A percentile compares a stretch with the other conserved stretches of the same genome.
Evolutionary conservation across 2,797 vertebrate genomes (phyloP).

Genomic region (Florisuga fusca): DNA sequence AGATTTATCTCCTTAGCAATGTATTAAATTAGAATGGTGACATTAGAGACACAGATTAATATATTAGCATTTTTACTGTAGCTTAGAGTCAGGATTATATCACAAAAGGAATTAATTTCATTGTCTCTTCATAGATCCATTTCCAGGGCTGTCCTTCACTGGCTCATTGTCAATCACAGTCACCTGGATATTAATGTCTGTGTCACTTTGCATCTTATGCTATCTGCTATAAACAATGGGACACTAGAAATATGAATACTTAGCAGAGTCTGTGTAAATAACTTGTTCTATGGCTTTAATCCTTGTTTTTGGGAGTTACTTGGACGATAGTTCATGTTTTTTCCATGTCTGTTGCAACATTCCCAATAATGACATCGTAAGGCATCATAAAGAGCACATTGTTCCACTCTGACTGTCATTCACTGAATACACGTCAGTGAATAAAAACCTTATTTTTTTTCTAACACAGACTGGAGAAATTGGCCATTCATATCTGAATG

Average conservation of each 20-base stretch:
- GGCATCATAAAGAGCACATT: background rate
- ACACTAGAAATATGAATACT: background rate
- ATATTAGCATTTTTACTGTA: constrained; percentile 57
- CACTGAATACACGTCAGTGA: background rate
- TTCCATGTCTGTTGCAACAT: background rate
- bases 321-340: background rate
- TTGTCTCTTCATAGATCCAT: constrained; percentile 44
- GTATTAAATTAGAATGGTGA: constrained; percentile 73
- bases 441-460: background rate
- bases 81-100: constrained; percentile 66
- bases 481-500: background rate
- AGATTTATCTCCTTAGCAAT: constrained; percentile 75
- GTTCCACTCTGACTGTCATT: background rate
- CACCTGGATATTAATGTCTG: background rate
- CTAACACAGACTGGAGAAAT: background rate
- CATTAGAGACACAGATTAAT: constrained; percentile 72
- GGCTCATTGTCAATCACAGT: constrained; percentile 42
- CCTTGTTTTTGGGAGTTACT: background rate
- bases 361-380: accelerated
- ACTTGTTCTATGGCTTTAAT: background rate
- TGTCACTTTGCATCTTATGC: background rate
- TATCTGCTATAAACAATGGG: background rate
- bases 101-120: constrained; percentile 72
- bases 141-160: constrained; percentile 60
- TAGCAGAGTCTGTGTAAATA: constrained; percentile 17